Evolutionary conservation across 2,888 invertebrate genomes (phyloP).

Genomic region (Machimus rusticus): DNA sequence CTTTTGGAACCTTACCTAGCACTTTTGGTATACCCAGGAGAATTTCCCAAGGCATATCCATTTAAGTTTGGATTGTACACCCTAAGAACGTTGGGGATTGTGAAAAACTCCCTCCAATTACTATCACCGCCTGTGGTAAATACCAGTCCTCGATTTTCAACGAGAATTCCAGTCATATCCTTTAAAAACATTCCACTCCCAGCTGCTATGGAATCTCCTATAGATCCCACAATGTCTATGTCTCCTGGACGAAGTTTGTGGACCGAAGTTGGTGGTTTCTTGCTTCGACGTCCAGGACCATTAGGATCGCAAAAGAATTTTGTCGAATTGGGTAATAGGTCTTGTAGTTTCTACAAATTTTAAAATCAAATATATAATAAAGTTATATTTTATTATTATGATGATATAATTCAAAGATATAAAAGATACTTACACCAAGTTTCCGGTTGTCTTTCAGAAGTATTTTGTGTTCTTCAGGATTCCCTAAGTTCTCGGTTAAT

Average conservation of each 20-base stretch:
- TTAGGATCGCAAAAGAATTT: conserved; percentile 58
- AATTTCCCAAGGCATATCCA: conserved; percentile 68
- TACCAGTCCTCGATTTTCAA: conserved; percentile 64
- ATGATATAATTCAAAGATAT: not conserved
- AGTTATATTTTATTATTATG: not conserved
- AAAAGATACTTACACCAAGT: not conserved
- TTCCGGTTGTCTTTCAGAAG: not conserved
- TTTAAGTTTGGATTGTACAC: conserved; percentile 71
- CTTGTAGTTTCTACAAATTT: conserved; percentile 57
- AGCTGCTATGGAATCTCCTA: conserved; percentile 71
- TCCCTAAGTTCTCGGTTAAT: not conserved
- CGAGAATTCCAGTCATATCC: conserved; percentile 58
- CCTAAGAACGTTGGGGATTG: conserved; percentile 69
- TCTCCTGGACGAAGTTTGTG: conserved; percentile 69
- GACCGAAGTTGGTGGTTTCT: conserved; percentile 64
- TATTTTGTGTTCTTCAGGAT: not conserved
- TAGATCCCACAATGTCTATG: conserved; percentile 67
- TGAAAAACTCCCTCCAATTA: conserved; percentile 66
- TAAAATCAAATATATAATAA: not conserved
- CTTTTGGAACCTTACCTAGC: conserved; percentile 49
- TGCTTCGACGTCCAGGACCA: conserved; percentile 56
- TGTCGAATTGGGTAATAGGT: conserved; percentile 52
- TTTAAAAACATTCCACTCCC: conserved; percentile 64
- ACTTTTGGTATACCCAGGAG: conserved; percentile 61
- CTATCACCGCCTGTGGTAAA: conserved; percentile 66